Base-by-base conservation (phyloP, 2,113 vertebrate genomes). In the Megalops atlanticus region DNA sequence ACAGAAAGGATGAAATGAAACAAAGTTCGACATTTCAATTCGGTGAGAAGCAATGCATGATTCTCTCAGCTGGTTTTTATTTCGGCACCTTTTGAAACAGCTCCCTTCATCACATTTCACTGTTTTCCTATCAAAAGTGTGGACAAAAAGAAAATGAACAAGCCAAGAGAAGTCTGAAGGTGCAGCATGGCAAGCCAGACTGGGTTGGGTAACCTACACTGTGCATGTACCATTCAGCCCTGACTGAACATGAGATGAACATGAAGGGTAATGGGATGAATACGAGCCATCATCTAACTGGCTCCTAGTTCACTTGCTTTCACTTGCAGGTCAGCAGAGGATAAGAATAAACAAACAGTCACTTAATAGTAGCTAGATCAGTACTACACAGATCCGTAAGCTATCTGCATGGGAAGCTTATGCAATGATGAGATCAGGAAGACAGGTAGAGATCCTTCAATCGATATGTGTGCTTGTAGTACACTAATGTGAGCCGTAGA, bases 1-100 rank as follows among this genome's bases (percentile, higher is more conserved):
- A 82, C 3, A n/a, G 80, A 85, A 90, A 87, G 35, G 58, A 78
- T 76, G 70, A 84, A 64, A 80, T n/a, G 77, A 85, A 83, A 83
- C 64, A 70, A 16, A 78, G 81, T 81, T 74, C 81, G 86, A 85
- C 52, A 84, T 85, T 86, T 82, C 77, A 88, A 80, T 40, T 49
- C 74, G 74, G 79, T 76, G 69, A 43, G 58, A 47, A 33, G 40
- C 41, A 78, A 86, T 83, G 78, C 80, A 31, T 74, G 81, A 86
- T 83, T 78, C 78, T 78, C 78, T 49, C 18, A 40, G 27, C 74
- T 6, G 36, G 33, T 24, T 3, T 21, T 38, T 64, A 27, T 31
- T 31, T 11, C 24, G 31, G 58, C 7, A n/a, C 0, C 58, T 27
- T 8, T 31, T 64, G n/a, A 8, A 31, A 24, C 31, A n/a, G 31